Conservation (phyloP, 2,888 invertebrate genomes). For the Thysanoteuthis rhombus region DNA sequence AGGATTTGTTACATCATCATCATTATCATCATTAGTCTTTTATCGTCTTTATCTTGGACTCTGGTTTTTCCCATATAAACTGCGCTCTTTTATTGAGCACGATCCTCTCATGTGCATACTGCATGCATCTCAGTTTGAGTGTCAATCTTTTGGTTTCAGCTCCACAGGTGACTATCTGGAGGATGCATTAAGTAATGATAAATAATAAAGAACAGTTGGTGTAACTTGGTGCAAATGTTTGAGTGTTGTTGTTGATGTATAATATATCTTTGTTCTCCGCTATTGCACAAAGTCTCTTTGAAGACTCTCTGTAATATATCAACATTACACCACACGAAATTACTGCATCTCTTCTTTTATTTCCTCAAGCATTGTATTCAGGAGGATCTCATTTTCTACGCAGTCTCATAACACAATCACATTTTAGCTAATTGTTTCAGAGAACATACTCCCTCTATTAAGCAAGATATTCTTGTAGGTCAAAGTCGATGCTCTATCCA, state of each 20-base stretch:
- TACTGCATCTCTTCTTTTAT: not conserved
- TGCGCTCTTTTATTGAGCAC: no score
- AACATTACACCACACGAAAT: not conserved
- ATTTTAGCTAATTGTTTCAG: not conserved
- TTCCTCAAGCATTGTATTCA: not conserved
- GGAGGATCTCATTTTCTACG: not conserved
- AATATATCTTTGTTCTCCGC: not conserved
- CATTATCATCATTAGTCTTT: no score
- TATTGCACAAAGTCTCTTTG: not conserved
- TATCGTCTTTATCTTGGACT: no score
- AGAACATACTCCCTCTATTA: not conserved
- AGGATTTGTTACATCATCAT: no score
- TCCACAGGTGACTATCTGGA: no score
- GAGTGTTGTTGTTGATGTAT: not conserved
- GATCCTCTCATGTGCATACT: no score
- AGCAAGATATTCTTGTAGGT: not conserved
- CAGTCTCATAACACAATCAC: not conserved
- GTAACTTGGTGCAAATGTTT: not conserved
- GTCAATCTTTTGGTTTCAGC: no score
- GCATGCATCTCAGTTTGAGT: no score
- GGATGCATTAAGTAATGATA: no score
- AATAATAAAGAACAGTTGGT: no score
- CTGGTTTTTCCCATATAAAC: no score
- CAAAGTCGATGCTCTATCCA: not conserved
- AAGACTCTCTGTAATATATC: not conserved